Base-by-base conservation (phyloP, 2,797 vertebrate genomes). In the Capromys pilorides region DNA sequence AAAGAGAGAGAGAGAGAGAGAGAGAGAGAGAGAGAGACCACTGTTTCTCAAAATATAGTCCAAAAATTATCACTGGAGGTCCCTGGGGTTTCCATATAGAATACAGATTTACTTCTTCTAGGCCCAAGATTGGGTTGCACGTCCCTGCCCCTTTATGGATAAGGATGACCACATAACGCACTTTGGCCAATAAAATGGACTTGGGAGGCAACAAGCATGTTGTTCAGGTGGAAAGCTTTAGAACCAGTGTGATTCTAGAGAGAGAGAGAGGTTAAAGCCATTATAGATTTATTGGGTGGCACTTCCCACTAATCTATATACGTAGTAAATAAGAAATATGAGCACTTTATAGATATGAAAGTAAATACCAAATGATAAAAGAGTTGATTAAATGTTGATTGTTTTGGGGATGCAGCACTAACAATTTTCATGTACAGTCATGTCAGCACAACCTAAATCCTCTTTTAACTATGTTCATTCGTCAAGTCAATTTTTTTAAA, bases 401-500 rank as follows among this genome's bases (percentile, higher is more conserved):
- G 14, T 39, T 86, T 73, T 64, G 33, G 54, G 73, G 64, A 92
- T 67, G 1, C 24, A 79, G 4, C 19, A 8, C 18, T 61, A 39
- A 78, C 45, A 19, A 62, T 93, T 83, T 87, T 54, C 59, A 28
- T 19, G 21, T 62, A 79, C 31, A 69, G 12, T 51, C 79, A 66
- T 36, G 62, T 69, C 31, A 39, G 33, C 51, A 54, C 5, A 28
- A 81, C 36, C 33, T 91, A 90, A 93, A 88, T 83, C 62, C 71
- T 86, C 84, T 94, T 33, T 69, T 62, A 86, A 71, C 81, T 61
- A 31, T 66, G 9, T 49, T 90, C 64, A 84, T 45, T 80, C 81
- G 67, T 61, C 67, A 88, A 19, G 28, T 86, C 75, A 33, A 79
- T 75, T 86, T 90, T 78, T 92, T 82, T 14, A 75, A 88, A 88